These are phyloP conservation scores for Cerastoderma edule DNA, from an alignment of 2,888 invertebrate species.

Conservation along the genomic window DNA sequence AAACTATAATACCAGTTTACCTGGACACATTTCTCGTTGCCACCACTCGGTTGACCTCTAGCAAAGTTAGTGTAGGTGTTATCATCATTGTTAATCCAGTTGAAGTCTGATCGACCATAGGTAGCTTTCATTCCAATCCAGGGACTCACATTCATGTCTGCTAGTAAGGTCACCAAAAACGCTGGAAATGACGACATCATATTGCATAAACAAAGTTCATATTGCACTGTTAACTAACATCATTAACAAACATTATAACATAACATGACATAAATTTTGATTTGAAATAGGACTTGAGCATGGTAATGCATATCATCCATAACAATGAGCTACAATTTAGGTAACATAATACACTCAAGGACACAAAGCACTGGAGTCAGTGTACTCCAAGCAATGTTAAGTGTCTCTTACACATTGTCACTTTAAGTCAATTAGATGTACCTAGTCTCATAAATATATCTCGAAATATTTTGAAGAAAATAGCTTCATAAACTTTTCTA, in stretches of 20 bases:
- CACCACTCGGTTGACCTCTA: conserved; percentile 69
- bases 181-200: conserved; percentile 50
- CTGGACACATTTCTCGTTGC: conserved; percentile 40
- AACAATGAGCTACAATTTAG: no score
- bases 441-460: not conserved
- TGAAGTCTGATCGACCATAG: conserved; percentile 25
- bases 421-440: not conserved
- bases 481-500: no score
- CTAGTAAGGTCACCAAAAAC: conserved; percentile 67
- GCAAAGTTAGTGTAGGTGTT: conserved; percentile 74
- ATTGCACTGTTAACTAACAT: not conserved
- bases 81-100: conserved; percentile 72
- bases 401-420: no score
- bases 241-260: no score
- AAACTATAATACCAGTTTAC: conserved; percentile 27
- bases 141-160: conserved; percentile 50
- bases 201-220: no score
- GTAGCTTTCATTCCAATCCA: conserved; percentile 73
- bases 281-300: no score
- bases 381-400: no score
- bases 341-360: no score
- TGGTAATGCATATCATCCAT: no score
- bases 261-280: no score
- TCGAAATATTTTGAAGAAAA: not conserved
- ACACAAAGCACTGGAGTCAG: no score